Conservation (phyloP, 92 coral and sea anemone genomes). For the Ricordea florida region DNA sequence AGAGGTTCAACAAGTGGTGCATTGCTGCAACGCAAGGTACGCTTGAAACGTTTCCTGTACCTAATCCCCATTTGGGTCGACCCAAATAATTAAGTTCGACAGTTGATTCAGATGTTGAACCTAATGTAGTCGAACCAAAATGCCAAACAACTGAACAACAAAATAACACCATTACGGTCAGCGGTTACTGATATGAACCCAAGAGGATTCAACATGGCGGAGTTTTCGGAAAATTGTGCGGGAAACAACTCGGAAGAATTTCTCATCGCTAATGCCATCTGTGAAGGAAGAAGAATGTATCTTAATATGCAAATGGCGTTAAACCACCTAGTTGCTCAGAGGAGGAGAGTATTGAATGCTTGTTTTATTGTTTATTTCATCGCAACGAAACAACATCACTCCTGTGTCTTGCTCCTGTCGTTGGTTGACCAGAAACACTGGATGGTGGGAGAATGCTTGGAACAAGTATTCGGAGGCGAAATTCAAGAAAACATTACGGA, state of each 20-base stretch:
- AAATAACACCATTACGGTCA: neutral
- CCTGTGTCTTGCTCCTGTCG: neutral
- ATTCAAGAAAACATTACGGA: neutral
- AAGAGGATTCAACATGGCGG: neutral
- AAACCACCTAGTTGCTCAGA: too few relatives aligned
- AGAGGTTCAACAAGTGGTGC: too few relatives aligned
- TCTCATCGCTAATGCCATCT: too few relatives aligned
- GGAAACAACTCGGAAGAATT: neutral
- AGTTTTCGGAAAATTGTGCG: too few relatives aligned
- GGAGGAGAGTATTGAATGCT: too few relatives aligned
- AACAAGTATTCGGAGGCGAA: neutral
- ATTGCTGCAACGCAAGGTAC: too few relatives aligned
- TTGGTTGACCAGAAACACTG: neutral
- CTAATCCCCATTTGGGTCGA: too few relatives aligned
- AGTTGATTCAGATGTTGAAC: neutral
- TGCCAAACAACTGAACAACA: neutral
- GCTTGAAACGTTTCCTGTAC: too few relatives aligned
- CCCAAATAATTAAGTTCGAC: too few relatives aligned
- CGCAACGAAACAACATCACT: neutral
- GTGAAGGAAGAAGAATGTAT: neutral
- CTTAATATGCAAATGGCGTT: neutral
- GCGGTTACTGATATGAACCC: neutral
- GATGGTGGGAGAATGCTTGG: neutral
- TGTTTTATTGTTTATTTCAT: neutral
- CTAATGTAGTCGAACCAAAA: neutral